Conservation (phyloP, 1,140 invertebrate species). For the Tetramorium simillimum region DNA sequence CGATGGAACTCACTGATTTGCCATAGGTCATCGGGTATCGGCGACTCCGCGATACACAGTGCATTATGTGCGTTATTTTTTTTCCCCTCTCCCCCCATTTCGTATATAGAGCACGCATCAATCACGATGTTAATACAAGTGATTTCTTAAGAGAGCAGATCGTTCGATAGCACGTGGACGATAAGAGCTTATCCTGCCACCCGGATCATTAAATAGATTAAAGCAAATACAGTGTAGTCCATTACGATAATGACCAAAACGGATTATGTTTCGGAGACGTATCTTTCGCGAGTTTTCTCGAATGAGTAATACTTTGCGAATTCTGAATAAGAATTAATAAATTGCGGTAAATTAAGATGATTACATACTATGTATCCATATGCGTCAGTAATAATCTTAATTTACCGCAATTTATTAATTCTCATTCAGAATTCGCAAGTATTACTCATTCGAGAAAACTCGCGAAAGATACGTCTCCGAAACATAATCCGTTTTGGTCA, state of each 20-base stretch:
- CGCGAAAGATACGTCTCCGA: neutral
- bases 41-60: neutral
- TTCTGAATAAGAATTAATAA: conserved; percentile 4
- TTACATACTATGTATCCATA: too few relatives aligned
- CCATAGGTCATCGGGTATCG: conserved; percentile 54
- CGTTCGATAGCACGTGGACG: neutral
- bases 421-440: neutral
- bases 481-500: neutral
- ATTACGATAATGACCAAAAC: neutral
- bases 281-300: neutral
- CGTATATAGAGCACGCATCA: conserved; percentile 38
- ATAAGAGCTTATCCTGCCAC: neutral
- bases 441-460: neutral
- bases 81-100: neutral
- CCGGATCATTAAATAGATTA: neutral
- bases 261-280: neutral
- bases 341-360: neutral
- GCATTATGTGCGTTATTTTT: neutral
- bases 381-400: neutral
- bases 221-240: neutral
- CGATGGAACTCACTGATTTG: conserved; percentile 50
- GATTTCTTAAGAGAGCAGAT: neutral
- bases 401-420: neutral
- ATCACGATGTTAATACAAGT: conserved; percentile 2
- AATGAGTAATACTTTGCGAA: neutral